Evolutionary conservation across 1,140 invertebrate species (phyloP).

Genomic region (Fopius arisanus): DNA sequence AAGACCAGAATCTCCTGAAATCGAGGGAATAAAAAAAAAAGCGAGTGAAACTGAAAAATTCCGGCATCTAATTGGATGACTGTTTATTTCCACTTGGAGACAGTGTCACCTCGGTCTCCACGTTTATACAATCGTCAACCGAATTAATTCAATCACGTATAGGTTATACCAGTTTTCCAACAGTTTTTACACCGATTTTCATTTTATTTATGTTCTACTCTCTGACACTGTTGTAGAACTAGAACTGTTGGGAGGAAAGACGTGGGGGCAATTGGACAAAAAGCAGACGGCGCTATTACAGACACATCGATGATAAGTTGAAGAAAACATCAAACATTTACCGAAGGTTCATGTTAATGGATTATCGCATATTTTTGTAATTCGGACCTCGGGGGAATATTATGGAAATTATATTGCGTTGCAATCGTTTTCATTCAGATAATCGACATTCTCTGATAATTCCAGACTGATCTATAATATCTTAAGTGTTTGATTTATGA

Average conservation of each 20-base stretch:
- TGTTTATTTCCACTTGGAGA: conserved; percentile 1
- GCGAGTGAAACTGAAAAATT: not conserved
- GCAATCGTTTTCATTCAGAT: too few species aligned
- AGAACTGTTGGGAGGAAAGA: not conserved
- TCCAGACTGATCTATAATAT: too few species aligned
- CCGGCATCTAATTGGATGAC: conserved; percentile 19
- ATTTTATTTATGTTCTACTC: conserved; percentile 1
- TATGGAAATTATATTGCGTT: too few species aligned
- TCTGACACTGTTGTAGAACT: not conserved
- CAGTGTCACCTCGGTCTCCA: not conserved
- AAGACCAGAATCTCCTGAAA: not conserved
- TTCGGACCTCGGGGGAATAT: not conserved
- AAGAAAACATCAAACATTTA: not conserved
- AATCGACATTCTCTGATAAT: too few species aligned
- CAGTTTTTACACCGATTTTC: not conserved
- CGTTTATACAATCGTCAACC: not conserved
- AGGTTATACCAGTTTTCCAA: not conserved
- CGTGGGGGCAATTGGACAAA: not conserved
- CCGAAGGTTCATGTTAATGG: not conserved
- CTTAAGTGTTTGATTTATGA: too few species aligned
- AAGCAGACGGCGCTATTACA: not conserved
- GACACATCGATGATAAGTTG: not conserved
- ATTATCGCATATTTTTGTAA: not conserved
- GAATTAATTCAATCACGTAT: conserved; percentile 4
- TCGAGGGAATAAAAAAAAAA: not conserved